phyloP scores from a whole-genome alignment of 35 echinoderm and acorn worm genomes.

The Ophioderma brevispina region DNA sequence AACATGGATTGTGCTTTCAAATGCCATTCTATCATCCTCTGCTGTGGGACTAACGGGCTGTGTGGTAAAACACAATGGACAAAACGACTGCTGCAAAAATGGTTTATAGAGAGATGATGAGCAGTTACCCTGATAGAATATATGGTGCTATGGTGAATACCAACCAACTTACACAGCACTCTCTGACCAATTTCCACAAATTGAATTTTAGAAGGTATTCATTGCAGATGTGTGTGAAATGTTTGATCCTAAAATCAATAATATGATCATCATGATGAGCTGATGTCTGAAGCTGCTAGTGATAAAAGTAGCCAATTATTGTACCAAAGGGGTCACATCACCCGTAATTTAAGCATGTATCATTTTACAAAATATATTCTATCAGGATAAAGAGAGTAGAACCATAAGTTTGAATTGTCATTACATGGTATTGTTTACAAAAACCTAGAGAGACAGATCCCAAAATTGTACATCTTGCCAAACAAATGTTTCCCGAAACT shows the following conservation, averaged over 20 bases:
- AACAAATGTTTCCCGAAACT: constrained; percentile 54
- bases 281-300: constrained; percentile 62
- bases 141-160: constrained; percentile 78
- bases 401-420: constrained; percentile 77
- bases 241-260: constrained; percentile 36
- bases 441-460: constrained; percentile 55
- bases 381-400: constrained; percentile 65
- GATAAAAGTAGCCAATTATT: constrained; percentile 57
- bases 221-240: constrained; percentile 15
- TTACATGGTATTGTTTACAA: constrained; percentile 60
- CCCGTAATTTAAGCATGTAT: constrained; percentile 59
- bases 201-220: constrained; percentile 64
- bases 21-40: background rate
- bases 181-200: background rate
- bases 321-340: constrained; percentile 72
- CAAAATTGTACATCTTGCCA: constrained; percentile 64
- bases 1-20: background rate
- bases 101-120: constrained; percentile 33
- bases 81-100: constrained; percentile 38
- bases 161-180: constrained; percentile 46
- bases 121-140: constrained; percentile 50
- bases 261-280: constrained; percentile 74
- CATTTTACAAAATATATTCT: constrained; percentile 56
- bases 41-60: background rate
- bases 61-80: constrained; percentile 67